phyloP scores from a whole-genome alignment of 2,888 invertebrate genomes.

The Euphydryas editha region DNA sequence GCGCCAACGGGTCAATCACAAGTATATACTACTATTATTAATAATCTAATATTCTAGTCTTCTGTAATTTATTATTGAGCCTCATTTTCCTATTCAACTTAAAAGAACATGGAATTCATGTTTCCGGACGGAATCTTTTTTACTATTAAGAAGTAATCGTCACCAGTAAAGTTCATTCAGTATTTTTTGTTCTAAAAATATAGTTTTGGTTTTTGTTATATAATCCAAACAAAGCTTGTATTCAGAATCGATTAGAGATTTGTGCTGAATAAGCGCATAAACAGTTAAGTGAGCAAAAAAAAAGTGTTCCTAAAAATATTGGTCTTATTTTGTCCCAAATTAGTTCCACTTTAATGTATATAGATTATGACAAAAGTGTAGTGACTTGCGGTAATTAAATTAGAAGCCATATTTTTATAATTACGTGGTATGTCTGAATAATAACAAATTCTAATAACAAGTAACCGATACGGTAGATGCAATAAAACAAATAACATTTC shows the following conservation, averaged over 20 bases:
- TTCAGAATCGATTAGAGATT: background rate
- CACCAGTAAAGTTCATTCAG: background rate
- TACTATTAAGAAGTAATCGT: background rate
- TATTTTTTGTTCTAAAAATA: background rate
- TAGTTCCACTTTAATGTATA: background rate
- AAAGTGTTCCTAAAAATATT: background rate
- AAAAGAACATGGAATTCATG: background rate
- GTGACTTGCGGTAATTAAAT: background rate
- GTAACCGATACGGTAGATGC: background rate
- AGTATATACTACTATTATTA: too few species aligned
- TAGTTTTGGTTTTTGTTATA: background rate
- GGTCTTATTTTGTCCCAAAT: background rate
- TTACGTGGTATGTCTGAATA: background rate
- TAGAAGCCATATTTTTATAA: background rate
- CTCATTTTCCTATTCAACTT: too few species aligned
- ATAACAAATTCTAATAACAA: background rate
- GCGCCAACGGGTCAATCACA: too few species aligned
- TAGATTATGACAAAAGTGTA: background rate
- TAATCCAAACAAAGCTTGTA: conserved; percentile 3
- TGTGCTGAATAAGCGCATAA: conserved; percentile 8
- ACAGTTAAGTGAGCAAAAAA: conserved; percentile 2
- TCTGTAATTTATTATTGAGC: too few species aligned
- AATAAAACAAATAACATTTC: background rate
- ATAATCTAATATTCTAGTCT: too few species aligned
- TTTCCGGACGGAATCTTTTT: background rate